A percentile compares a stretch with the other conserved stretches of the same genome.
Evolutionary conservation across 2,113 vertebrate genomes (phyloP).

Genomic region (Eudyptes chrysolophus): DNA sequence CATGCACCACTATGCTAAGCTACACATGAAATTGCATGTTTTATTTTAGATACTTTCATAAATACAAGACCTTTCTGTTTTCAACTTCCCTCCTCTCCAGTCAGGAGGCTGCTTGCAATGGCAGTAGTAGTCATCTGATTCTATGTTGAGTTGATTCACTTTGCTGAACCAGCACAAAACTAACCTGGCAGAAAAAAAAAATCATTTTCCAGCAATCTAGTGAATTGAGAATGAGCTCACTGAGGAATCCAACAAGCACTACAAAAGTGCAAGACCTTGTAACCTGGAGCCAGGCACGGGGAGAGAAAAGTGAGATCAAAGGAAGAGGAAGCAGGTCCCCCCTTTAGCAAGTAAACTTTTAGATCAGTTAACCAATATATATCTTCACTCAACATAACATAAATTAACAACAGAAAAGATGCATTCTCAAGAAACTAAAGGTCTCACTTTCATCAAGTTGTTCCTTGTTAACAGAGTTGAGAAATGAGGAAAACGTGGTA

Average conservation of each 20-base stretch:
- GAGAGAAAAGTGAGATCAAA: background rate
- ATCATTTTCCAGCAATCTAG: background rate
- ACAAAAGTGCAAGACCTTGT: background rate
- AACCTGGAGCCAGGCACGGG: background rate
- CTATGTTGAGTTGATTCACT: background rate
- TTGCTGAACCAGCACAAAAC: constrained; percentile 27
- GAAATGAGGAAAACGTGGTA: background rate
- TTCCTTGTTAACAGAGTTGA: background rate
- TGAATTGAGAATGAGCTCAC: background rate
- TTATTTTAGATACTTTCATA: background rate
- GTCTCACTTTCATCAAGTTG: background rate
- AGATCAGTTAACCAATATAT: background rate
- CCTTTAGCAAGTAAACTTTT: background rate
- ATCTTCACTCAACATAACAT: background rate
- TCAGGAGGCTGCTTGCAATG: background rate
- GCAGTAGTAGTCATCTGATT: background rate
- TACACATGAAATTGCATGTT: background rate
- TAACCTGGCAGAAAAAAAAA: background rate
- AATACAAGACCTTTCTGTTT: background rate
- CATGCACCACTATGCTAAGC: background rate
- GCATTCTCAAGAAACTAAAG: background rate
- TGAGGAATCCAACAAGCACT: background rate
- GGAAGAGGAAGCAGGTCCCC: background rate
- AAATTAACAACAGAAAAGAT: background rate
- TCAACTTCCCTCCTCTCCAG: background rate